phyloP scores from a whole-genome alignment of 2,113 vertebrate species.

The Malurus elegans region DNA sequence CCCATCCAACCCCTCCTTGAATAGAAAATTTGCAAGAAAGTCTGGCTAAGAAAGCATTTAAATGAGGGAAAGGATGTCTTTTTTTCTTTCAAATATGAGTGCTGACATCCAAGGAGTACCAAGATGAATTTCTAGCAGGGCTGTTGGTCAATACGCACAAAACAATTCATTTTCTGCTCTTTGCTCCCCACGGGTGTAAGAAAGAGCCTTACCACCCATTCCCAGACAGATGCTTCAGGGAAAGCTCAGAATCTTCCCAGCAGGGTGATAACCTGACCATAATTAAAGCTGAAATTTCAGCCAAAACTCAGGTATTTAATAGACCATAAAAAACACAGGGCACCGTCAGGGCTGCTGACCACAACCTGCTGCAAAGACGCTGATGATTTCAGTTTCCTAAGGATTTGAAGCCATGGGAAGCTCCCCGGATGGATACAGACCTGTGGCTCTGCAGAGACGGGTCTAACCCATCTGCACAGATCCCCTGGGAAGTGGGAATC shows the following conservation, averaged over 20 bases:
- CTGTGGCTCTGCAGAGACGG: not conserved
- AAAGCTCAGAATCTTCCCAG: not conserved
- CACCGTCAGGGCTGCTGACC: not conserved
- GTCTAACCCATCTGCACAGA: not conserved
- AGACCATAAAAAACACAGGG: not conserved
- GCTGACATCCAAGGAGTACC: not conserved
- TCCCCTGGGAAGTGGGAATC: not conserved
- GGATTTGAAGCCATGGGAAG: not conserved
- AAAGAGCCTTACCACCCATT: not conserved
- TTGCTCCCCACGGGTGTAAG: not conserved
- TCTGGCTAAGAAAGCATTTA: not conserved
- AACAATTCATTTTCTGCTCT: not conserved
- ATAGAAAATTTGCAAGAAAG: not conserved
- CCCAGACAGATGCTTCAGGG: not conserved
- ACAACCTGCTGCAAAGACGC: not conserved
- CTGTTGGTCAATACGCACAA: not conserved
- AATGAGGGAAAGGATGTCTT: not conserved
- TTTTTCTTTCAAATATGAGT: not conserved
- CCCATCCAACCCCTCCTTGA: not conserved
- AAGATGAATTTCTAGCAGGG: not conserved
- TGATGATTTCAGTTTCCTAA: fast-evolving
- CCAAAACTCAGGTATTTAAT: not conserved
- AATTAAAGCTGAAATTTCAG: not conserved
- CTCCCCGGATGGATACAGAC: not conserved
- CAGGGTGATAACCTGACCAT: not conserved